Base-by-base conservation (phyloP, 1,140 invertebrate species). In the Trypoxylus dichotomus region DNA sequence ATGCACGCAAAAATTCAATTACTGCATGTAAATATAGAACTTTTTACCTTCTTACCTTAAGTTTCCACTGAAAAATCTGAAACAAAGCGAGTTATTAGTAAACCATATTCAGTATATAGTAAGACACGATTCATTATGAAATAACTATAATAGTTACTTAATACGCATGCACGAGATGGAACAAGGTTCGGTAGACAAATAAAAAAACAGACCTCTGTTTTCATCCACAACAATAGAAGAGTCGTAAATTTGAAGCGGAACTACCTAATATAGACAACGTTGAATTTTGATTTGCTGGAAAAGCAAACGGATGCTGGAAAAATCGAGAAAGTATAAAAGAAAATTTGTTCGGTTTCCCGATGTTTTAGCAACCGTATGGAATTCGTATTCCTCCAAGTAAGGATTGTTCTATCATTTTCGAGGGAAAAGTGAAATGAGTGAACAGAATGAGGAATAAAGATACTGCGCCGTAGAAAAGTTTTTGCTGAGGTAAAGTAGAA, bases 211-310 rank as follows among this genome's bases (percentile, higher is more conserved):
- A 5, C 15, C 15, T 5, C 15, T 58, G 47, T 13, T 58, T 58
- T 58, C 47, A n/a, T 21, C 15, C 47, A 58, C 13, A 58, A 58
- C 47, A 58, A 58, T 2, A 7, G 15, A 58, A 58, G 47, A 58
- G 47, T 58, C 47, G 47, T 58, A 58, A 58, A 58, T 21, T 58
- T 37, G 32, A 21, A 58, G 21, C 60, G 6, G 21, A 3, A 19
- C 60, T 63, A 63, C 60, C 60, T 63, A 63, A 63, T 27, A 25
- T 27, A 63, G 60, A 58, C 47, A 58, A 58, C 47, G 47, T 63
- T 24, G 60, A 63, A 63, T 63, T 63, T 63, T 63, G 60, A 63
- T 63, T 63, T 63, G 60, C 60, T 63, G 60, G 24, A 11, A 63
- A 24, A 63, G 21, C 60, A 63, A 63, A 63, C 60, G 60, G 60